A percentile compares a stretch with the other conserved stretches of the same genome.
These are phyloP conservation scores for Leptoteleia sp. DNA, from an alignment of 1,140 invertebrate genomes.

Conservation along the genomic window DNA sequence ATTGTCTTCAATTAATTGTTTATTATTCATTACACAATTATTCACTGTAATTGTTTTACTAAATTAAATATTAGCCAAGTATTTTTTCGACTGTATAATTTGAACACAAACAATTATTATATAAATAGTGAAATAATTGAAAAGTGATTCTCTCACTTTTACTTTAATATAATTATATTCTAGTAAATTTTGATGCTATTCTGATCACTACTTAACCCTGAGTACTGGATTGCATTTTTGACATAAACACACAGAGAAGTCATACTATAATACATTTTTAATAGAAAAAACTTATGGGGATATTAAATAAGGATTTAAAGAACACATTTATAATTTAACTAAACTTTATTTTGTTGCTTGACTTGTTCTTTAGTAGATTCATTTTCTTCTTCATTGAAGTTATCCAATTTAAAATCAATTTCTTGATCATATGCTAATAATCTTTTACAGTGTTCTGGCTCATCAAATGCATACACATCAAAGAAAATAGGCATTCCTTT, in stretches of 20 bases:
- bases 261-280: neutral
- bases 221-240: too few relatives aligned
- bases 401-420: constrained; percentile 86
- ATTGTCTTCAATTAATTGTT: neutral
- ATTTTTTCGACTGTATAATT: too few relatives aligned
- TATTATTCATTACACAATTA: too few relatives aligned
- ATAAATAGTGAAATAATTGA: too few relatives aligned
- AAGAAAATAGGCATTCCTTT: constrained; percentile 89
- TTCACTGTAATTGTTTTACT: neutral
- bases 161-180: too few relatives aligned
- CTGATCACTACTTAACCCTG: too few relatives aligned
- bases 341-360: constrained; percentile 26
- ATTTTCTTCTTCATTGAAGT: constrained; percentile 25
- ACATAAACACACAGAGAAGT: too few relatives aligned
- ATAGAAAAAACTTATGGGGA: neutral
- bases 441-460: constrained; percentile 88
- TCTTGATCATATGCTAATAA: constrained; percentile 96
- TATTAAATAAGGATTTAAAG: neutral
- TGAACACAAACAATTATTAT: too few relatives aligned
- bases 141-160: too few relatives aligned
- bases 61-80: too few relatives aligned
- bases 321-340: neutral
- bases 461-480: constrained; percentile 82
- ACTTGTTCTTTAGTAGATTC: neutral
- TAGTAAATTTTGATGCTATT: too few relatives aligned